phyloP scores from a whole-genome alignment of 2,797 vertebrate species.

The Sebastiscus tertius region DNA sequence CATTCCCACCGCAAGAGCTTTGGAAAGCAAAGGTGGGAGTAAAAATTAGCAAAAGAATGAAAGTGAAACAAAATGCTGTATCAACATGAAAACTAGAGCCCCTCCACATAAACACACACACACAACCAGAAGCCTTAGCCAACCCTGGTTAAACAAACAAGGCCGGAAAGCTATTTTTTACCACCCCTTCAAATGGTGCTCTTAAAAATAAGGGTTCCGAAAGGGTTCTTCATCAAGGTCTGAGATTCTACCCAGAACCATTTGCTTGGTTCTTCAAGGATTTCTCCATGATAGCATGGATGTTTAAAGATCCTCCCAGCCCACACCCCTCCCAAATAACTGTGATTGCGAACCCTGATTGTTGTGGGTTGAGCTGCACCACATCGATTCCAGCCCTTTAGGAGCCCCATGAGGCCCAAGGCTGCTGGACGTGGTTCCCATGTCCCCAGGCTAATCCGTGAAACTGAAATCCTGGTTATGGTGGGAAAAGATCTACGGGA shows the following conservation, averaged over 20 bases:
- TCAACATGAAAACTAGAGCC: slow-evolving; percentile 39
- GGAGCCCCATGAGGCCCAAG: not conserved
- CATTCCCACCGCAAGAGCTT: slow-evolving; percentile 55
- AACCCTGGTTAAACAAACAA: slow-evolving; percentile 17
- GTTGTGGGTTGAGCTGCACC: not conserved
- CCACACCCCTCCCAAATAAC: not conserved
- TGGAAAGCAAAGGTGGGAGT: slow-evolving; percentile 53
- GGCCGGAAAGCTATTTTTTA: slow-evolving; percentile 14
- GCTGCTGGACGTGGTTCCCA: no score
- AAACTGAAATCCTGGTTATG: accelerated
- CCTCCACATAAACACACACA: not conserved
- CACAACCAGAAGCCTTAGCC: not conserved
- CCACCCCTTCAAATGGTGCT: not conserved
- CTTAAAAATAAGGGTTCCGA: not conserved
- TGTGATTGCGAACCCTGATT: not conserved
- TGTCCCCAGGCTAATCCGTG: accelerated
- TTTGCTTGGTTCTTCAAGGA: not conserved
- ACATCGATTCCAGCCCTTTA: not conserved
- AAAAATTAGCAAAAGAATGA: slow-evolving; percentile 24
- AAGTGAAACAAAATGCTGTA: slow-evolving; percentile 46
- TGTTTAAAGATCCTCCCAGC: not conserved
- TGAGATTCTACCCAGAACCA: not conserved
- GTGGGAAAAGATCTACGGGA: no score
- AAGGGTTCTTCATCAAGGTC: not conserved
- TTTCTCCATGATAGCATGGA: not conserved